phyloP scores from a whole-genome alignment of 1,140 invertebrate genomes.

The Eupristina koningsbergeri region DNA sequence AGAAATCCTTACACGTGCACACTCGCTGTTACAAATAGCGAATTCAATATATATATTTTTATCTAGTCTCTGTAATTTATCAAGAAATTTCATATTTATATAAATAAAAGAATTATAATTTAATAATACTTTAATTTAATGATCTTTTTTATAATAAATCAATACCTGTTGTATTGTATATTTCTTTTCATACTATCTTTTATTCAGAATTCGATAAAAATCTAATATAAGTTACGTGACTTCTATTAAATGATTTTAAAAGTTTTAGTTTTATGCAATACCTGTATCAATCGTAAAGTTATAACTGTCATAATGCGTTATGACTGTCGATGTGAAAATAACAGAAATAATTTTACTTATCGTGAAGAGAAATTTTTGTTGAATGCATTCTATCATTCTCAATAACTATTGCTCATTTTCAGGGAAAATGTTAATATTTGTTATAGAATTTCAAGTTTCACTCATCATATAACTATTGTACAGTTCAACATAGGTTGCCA shows the following conservation, averaged over 20 bases:
- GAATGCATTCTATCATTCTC: neutral
- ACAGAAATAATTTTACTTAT: neutral
- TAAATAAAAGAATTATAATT: neutral
- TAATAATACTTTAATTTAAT: neutral
- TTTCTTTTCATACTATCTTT: neutral
- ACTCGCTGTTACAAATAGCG: neutral
- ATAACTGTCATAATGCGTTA: neutral
- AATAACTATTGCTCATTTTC: neutral
- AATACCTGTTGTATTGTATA: neutral
- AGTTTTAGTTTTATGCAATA: neutral
- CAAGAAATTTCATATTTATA: too few species aligned
- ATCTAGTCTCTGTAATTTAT: neutral
- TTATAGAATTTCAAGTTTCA: neutral
- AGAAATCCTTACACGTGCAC: neutral
- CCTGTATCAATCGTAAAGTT: neutral
- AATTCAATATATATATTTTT: neutral
- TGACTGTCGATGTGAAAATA: neutral
- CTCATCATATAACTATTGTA: neutral
- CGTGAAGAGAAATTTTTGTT: neutral
- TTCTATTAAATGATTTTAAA: neutral
- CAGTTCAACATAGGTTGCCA: neutral
- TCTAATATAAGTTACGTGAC: neutral
- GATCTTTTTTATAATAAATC: too few species aligned
- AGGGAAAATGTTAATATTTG: neutral
- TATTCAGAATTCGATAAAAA: neutral